Percentiles rank a stretch among this genome's conserved stretches.
phyloP scores from a whole-genome alignment of 35 echinoderm and acorn worm species.

The Anneissia japonica region DNA sequence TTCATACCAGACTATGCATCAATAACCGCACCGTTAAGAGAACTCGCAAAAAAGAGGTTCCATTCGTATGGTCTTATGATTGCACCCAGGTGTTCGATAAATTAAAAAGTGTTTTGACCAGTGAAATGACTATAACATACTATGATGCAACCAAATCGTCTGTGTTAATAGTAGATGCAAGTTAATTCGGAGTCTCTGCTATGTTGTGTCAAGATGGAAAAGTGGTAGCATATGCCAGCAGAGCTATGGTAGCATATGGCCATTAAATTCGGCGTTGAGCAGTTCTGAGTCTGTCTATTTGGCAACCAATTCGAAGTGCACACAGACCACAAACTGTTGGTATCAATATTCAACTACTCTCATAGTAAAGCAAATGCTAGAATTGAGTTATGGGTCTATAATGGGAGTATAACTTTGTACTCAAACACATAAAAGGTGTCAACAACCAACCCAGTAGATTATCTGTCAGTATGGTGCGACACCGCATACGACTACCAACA shows the following conservation, averaged over 20 bases:
- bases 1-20: conserved; percentile 50
- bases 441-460: not conserved
- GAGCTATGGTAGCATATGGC: conserved; percentile 24
- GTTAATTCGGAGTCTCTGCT: conserved; percentile 48
- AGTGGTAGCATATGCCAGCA: conserved; percentile 13
- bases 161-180: conserved; percentile 58
- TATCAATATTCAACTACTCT: not conserved
- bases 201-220: conserved; percentile 35
- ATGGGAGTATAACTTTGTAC: not conserved
- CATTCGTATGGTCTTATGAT: conserved; percentile 31
- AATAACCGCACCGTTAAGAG: conserved; percentile 23
- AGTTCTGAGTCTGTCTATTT: conserved; percentile 17
- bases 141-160: conserved; percentile 38
- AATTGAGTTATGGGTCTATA: not conserved
- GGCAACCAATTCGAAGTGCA: not conserved
- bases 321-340: not conserved
- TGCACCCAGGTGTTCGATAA: conserved; percentile 1
- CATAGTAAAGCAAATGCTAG: not conserved
- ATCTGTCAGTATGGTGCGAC: conserved; percentile 49
- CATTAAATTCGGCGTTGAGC: conserved; percentile 22
- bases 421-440: not conserved
- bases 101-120: conserved; percentile 42
- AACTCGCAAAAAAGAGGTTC: conserved; percentile 36
- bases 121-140: conserved; percentile 42
- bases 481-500: conserved; percentile 39